Evolutionary conservation across 2,888 invertebrate species (phyloP).

Genomic region (Acanthoscelides obtectus): DNA sequence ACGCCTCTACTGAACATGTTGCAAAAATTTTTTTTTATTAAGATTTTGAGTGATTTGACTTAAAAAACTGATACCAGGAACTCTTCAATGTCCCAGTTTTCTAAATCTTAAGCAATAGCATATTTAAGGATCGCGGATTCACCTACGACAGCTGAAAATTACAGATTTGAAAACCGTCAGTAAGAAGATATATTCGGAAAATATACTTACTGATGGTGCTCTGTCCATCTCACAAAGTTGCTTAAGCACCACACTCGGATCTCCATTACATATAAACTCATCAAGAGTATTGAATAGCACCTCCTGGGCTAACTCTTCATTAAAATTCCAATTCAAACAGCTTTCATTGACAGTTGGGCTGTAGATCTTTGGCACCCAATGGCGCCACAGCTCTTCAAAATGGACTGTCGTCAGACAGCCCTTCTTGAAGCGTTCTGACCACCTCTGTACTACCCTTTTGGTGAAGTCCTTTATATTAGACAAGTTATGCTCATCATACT

Average conservation of each 20-base stretch:
- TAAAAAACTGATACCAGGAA: too few species aligned
- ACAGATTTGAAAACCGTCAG: too few species aligned
- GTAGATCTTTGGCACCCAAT: constrained; percentile 69
- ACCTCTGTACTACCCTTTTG: constrained; percentile 17
- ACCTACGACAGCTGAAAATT: too few species aligned
- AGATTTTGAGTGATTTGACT: too few species aligned
- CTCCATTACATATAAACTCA: constrained; percentile 74
- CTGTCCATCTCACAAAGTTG: constrained; percentile 61
- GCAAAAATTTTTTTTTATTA: too few species aligned
- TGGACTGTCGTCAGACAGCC: constrained; percentile 42
- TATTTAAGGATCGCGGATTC: too few species aligned
- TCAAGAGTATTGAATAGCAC: constrained; percentile 72
- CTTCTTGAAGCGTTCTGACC: constrained; percentile 15
- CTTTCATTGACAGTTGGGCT: constrained; percentile 66
- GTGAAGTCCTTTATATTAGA: constrained; percentile 13
- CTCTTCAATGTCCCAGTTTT: too few species aligned
- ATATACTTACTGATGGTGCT: constrained; percentile 55
- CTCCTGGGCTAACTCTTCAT: constrained; percentile 66
- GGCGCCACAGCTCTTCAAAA: constrained; percentile 68
- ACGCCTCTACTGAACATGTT: too few species aligned
- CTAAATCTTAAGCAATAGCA: too few species aligned
- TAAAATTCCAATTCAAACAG: constrained; percentile 69
- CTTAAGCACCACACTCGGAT: constrained; percentile 43
- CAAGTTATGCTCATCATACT: neutral
- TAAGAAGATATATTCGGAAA: too few species aligned